These are phyloP conservation scores for Acleris emargana DNA, from an alignment of 2,888 invertebrate genomes.

Conservation along the genomic window DNA sequence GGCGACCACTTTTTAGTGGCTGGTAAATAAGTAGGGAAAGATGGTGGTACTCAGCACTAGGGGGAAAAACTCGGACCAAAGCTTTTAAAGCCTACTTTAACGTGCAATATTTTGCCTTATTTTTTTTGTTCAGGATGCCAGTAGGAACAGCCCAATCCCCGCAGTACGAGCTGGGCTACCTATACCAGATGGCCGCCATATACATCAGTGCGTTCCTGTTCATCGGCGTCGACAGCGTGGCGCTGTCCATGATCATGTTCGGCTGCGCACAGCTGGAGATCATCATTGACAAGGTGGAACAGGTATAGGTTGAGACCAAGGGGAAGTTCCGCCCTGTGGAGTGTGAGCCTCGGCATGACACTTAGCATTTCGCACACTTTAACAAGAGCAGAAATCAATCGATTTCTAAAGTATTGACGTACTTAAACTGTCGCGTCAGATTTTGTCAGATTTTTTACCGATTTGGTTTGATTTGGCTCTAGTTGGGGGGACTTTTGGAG, in stretches of 20 bases:
- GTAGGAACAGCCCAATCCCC: conserved; percentile 58
- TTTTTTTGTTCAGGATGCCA: conserved; percentile 65
- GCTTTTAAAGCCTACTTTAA: too few species aligned
- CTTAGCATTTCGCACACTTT: neutral
- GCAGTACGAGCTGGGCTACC: conserved; percentile 65
- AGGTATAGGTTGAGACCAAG: conserved; percentile 46
- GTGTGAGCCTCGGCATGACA: neutral
- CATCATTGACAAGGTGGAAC: conserved; percentile 63
- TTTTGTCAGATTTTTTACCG: too few species aligned
- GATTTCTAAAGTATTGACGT: too few species aligned
- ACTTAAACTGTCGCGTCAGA: too few species aligned
- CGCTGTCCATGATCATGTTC: conserved; percentile 66
- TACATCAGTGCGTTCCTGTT: conserved; percentile 68
- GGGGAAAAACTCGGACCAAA: too few species aligned
- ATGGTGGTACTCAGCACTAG: too few species aligned
- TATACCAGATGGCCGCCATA: conserved; percentile 65
- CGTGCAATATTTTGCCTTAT: too few species aligned
- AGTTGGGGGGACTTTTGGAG: too few species aligned
- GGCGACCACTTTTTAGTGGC: too few species aligned
- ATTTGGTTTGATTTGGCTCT: too few species aligned
- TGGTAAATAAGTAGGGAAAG: too few species aligned
- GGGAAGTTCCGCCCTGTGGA: neutral
- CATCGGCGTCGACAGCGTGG: conserved; percentile 68
- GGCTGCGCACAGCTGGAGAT: conserved; percentile 73
- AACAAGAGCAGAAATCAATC: neutral